Percentiles rank a stretch among this genome's conserved stretches.
Evolutionary conservation across 2,113 vertebrate species (phyloP).

Genomic region (Sphyrna mokarran): DNA sequence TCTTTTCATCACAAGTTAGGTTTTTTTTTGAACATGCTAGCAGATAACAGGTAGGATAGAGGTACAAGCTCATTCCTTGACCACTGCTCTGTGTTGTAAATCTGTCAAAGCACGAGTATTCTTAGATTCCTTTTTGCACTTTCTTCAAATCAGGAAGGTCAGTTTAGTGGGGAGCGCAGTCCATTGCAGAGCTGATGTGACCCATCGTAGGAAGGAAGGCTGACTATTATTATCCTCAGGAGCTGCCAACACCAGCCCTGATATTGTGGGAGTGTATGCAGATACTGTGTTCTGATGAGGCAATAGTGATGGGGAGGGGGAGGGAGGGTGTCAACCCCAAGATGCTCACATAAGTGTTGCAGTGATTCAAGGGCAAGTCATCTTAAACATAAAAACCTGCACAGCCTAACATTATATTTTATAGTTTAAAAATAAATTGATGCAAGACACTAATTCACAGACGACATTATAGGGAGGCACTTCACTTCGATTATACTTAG

Average conservation of each 20-base stretch:
- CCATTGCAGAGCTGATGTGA: not conserved
- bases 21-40: not conserved
- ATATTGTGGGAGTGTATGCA: not conserved
- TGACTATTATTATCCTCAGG: not conserved
- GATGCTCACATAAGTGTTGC: not conserved
- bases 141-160: not conserved
- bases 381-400: not conserved
- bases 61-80: not conserved
- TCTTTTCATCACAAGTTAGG: not conserved
- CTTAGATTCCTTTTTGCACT: not conserved
- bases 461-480: not conserved
- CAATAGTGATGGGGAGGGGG: too few species aligned
- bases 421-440: not conserved
- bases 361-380: not conserved
- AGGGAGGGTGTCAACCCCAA: not conserved
- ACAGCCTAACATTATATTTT: not conserved
- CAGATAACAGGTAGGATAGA: not conserved
- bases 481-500: not conserved
- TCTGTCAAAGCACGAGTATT: not conserved
- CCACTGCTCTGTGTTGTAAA: not conserved
- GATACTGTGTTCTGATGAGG: not conserved
- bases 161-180: not conserved
- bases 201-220: not conserved
- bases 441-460: not conserved
- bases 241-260: not conserved